Conservation (phyloP, 2,888 invertebrate genomes). For the Thecophora atra region DNA sequence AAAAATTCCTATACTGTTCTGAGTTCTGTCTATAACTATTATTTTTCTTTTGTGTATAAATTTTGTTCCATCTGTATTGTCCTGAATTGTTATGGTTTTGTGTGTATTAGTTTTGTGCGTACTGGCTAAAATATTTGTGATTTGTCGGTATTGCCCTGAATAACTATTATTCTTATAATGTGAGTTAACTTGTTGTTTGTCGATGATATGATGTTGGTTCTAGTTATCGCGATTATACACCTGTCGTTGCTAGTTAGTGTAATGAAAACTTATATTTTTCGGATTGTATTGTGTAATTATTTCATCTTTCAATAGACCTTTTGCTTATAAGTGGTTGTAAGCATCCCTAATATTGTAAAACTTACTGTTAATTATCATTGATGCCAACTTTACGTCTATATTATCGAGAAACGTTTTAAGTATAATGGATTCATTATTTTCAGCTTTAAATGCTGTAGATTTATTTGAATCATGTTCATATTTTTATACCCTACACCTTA, state of each 20-base stretch:
- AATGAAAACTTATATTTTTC: neutral
- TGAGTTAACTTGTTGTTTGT: neutral
- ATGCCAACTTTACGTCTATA: constrained; percentile 38
- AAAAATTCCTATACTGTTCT: constrained; percentile 14
- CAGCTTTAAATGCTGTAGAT: constrained; percentile 40
- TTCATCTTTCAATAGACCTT: constrained; percentile 8
- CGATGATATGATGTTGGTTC: neutral
- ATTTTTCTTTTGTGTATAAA: no score
- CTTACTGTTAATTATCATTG: constrained; percentile 39
- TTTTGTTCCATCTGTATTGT: constrained; percentile 7
- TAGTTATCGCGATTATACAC: neutral
- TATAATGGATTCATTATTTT: constrained; percentile 42
- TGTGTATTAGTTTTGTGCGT: no score
- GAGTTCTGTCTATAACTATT: constrained; percentile 1
- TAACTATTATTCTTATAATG: neutral
- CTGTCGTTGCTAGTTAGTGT: constrained; percentile 1
- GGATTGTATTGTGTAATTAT: neutral
- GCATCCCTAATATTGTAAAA: constrained; percentile 20
- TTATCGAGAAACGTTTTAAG: constrained; percentile 42
- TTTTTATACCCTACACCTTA: constrained; percentile 23
- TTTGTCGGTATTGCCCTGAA: neutral
- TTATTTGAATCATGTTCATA: constrained; percentile 40
- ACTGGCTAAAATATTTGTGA: neutral
- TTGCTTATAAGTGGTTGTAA: neutral
- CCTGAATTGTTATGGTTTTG: no score